Percentiles rank a stretch among this genome's conserved stretches.
phyloP scores from a whole-genome alignment of 2,888 invertebrate species.

The Eilema depressum region DNA sequence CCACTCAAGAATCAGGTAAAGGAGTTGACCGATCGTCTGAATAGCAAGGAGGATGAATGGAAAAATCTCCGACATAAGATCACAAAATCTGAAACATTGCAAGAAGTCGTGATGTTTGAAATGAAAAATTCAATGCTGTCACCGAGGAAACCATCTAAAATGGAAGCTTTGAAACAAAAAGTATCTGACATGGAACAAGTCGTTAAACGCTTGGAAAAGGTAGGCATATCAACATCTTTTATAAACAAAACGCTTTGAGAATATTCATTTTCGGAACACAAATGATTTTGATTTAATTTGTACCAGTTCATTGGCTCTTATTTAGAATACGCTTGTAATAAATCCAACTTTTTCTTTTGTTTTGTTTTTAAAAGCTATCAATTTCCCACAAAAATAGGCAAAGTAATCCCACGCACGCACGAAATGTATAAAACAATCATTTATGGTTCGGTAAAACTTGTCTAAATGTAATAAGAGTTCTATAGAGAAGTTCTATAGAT shows the following conservation, averaged over 20 bases:
- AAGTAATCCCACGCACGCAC: background rate
- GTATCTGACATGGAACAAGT: constrained; percentile 88
- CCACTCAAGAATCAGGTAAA: constrained; percentile 85
- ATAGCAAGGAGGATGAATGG: constrained; percentile 85
- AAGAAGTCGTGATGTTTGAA: constrained; percentile 84
- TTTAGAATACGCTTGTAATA: background rate
- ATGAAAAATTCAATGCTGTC: constrained; percentile 84
- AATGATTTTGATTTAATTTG: background rate
- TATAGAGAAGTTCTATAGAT: no score
- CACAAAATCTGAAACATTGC: constrained; percentile 84
- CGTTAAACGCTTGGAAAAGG: constrained; percentile 82
- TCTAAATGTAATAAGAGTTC: background rate
- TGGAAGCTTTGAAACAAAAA: constrained; percentile 88
- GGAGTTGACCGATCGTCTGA: constrained; percentile 83
- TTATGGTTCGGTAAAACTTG: background rate
- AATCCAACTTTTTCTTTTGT: background rate
- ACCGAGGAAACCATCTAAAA: constrained; percentile 83
- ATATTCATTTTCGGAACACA: background rate
- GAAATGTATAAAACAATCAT: background rate
- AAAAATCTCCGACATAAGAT: constrained; percentile 85
- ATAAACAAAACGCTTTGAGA: background rate
- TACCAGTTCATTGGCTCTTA: background rate
- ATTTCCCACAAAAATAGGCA: background rate
- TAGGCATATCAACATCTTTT: constrained; percentile 37
- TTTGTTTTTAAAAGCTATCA: background rate